Evolutionary conservation across 2,888 invertebrate species (phyloP), one percentile per base, ranked within the genome.

Genomic region (Noctua comes): DNA sequence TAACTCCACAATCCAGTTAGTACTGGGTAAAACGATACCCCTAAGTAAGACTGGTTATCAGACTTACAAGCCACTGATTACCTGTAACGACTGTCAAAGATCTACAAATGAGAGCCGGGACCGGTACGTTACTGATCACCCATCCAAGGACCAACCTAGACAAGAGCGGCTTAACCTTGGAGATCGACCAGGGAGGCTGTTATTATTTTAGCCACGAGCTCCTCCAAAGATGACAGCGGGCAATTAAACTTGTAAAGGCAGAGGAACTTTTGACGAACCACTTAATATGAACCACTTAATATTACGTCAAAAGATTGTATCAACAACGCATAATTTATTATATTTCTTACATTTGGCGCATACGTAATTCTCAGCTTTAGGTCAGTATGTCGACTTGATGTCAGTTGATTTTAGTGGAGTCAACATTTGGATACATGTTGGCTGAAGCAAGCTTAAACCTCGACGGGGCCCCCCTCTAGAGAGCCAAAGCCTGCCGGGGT

Each of bases 301-400:
- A 65, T 82, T 82, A 75, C 64, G 64, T 75, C 82, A 79, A 74
- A 54, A 82, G 64, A 48, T 78, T 75, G 10, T 64, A 73, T 74
- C 78, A 64, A n/a, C 82, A 54, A 31, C 24, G 54, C 76, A 48
- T 57, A 57, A 40, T 48, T 82, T 57, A 79, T 75, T 11, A 57
- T 11, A 46, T 65, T 54, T 48, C 46, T 43, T 57, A 31, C 27
- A 48, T n/a, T 76, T 82, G 7, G n/a, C 27, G 40, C 24, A 48
- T 21, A 82, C 54, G 46, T 75, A 79, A 82, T 43, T 24, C 36
- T 82, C 74, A n/a, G n/a, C n/a, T 81, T 24, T 51, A 27, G 83
- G 64, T 79, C 64, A 79, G 65, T 79, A 10, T 82, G 83, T 76
- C 78, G 24, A 27, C 24, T 57, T 48, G 46, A 64, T 78, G 48